Evolutionary conservation across 2,113 vertebrate genomes (phyloP).

Genomic region (Pedetes capensis): DNA sequence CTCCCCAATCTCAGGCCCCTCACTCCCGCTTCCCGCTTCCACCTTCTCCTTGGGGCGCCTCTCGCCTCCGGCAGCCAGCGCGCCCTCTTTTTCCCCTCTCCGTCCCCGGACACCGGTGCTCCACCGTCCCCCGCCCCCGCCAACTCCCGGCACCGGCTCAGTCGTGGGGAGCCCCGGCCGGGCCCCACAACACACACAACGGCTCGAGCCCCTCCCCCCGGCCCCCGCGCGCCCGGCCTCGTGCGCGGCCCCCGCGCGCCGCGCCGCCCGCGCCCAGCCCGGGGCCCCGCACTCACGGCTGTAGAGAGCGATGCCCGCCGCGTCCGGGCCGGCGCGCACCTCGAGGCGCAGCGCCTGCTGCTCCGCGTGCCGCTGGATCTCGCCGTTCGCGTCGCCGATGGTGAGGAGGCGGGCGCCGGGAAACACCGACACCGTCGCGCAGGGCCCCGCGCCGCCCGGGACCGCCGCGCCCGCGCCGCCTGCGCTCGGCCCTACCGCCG

Average conservation of each 20-base stretch:
- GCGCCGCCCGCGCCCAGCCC: neutral
- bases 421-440: slow-evolving; percentile 92
- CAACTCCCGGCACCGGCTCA: neutral
- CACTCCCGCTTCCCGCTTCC: slow-evolving; percentile 42
- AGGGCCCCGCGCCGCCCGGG: slow-evolving; percentile 75
- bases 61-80: neutral
- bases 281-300: slow-evolving; percentile 82
- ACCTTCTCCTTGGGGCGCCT: neutral
- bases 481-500: slow-evolving; percentile 61
- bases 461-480: slow-evolving; percentile 48
- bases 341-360: slow-evolving; percentile 93
- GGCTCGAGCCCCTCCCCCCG: neutral
- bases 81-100: slow-evolving; percentile 1
- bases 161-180: neutral
- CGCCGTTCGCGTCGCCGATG: slow-evolving; percentile 95
- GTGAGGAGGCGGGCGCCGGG: slow-evolving; percentile 95
- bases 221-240: neutral
- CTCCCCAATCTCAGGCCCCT: slow-evolving; percentile 36
- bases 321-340: slow-evolving; percentile 90
- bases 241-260: slow-evolving; percentile 9
- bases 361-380: slow-evolving; percentile 95
- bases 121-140: neutral
- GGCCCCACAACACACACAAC: neutral
- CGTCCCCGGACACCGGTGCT: neutral
- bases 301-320: slow-evolving; percentile 89